These are phyloP conservation scores for Eptatretus atami DNA, from an alignment of 2,797 vertebrate genomes.

Conservation along the genomic window DNA sequence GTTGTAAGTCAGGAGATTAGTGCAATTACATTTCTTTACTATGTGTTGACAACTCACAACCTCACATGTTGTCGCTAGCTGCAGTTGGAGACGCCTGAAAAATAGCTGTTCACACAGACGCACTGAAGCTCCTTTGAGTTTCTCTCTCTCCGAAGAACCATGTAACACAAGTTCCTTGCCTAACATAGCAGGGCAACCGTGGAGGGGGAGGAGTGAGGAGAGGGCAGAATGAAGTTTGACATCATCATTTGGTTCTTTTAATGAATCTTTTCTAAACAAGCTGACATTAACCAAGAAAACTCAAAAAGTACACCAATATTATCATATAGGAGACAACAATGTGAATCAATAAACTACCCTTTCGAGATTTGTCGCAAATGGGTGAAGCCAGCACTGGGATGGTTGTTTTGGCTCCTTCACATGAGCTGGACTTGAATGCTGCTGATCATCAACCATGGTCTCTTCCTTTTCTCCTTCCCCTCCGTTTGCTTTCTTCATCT, in stretches of 20 bases:
- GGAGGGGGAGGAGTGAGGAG: background rate
- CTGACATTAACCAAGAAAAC: background rate
- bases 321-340: too few species aligned
- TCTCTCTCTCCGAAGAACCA: slow-evolving; percentile 91
- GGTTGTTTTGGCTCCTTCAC: too few species aligned
- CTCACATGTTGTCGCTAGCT: too few species aligned
- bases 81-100: slow-evolving; percentile 48
- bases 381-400: background rate
- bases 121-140: slow-evolving; percentile 63
- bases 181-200: slow-evolving; percentile 11
- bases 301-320: background rate
- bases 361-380: slow-evolving; percentile 40
- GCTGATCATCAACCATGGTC: too few species aligned
- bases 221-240: background rate
- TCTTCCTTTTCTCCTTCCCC: too few species aligned
- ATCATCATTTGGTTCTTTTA: background rate
- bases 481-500: too few species aligned
- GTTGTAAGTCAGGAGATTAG: too few species aligned
- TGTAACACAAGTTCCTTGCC: slow-evolving; percentile 95
- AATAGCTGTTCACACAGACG: slow-evolving; percentile 91
- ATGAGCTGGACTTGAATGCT: too few species aligned
- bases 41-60: too few species aligned
- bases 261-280: background rate
- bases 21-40: too few species aligned
- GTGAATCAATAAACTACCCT: slow-evolving; percentile 19